Evolutionary conservation across 2,888 invertebrate genomes (phyloP), one percentile per base, ranked within the genome.

Genomic region (Candidula unifasciata): DNA sequence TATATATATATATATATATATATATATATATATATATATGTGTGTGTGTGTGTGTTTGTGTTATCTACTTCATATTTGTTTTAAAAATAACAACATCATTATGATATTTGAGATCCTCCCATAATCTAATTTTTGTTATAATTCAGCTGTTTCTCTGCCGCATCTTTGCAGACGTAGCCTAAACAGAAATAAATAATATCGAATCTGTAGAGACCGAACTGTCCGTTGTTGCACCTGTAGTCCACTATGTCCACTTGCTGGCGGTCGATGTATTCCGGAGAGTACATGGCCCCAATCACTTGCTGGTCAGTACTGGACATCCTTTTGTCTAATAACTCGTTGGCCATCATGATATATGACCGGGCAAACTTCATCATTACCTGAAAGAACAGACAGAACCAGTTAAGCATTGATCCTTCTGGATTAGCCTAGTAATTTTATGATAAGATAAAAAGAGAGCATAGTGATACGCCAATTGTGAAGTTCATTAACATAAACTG

Each of bases 11-110:
- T n/a, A n/a, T n/a, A n/a, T n/a, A n/a, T 18, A 54, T 18, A 54
- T 24, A 68, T 24, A 68, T 68, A 68, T 68, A 68, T 68, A 68
- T 68, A 68, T 68, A 68, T 68, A 68, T 68, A n/a, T n/a, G n/a
- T n/a, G n/a, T n/a, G n/a, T n/a, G n/a, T n/a, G n/a, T n/a, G n/a
- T n/a, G n/a, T n/a, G n/a, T n/a, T n/a, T n/a, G n/a, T n/a, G n/a
- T n/a, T n/a, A n/a, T n/a, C n/a, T n/a, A n/a, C n/a, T n/a, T n/a
- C n/a, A n/a, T n/a, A n/a, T n/a, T n/a, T n/a, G n/a, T n/a, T n/a
- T n/a, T n/a, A n/a, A n/a, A n/a, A n/a, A n/a, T n/a, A n/a, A n/a
- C n/a, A n/a, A n/a, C n/a, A n/a, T n/a, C n/a, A n/a, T n/a, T n/a
- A n/a, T n/a, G n/a, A n/a, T n/a, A n/a, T n/a, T n/a, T n/a, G n/a